Conservation (phyloP, 2,797 vertebrate genomes). For the Pseudochirops corinnae region DNA sequence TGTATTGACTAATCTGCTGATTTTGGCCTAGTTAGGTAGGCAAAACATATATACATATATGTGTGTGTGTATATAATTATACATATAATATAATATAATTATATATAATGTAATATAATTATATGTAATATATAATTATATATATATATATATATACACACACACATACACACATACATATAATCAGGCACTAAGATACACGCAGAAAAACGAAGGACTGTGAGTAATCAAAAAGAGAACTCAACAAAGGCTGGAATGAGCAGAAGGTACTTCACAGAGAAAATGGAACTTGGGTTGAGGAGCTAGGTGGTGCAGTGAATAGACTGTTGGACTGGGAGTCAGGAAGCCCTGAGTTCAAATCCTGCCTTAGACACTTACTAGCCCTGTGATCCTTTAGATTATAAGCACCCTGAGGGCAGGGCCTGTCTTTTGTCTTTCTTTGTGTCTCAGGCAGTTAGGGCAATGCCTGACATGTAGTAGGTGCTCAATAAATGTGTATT, state of each 20-base stretch:
- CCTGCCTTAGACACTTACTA: not conserved
- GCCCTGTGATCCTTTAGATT: not conserved
- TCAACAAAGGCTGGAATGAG: not conserved
- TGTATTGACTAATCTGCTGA: not conserved
- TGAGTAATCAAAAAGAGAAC: not conserved
- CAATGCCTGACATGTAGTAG: not conserved
- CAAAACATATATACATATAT: not conserved
- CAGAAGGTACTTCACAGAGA: not conserved
- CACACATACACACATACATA: too few relatives aligned
- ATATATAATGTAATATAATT: too few relatives aligned
- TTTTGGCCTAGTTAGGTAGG: not conserved
- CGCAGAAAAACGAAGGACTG: not conserved
- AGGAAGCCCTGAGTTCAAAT: not conserved
- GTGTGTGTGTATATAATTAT: too few relatives aligned
- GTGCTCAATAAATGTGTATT: not conserved
- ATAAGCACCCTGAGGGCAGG: not conserved
- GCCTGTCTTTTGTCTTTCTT: not conserved
- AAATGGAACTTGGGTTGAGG: not conserved
- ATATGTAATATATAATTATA: too few relatives aligned
- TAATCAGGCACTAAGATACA: not conserved
- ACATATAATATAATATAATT: too few relatives aligned
- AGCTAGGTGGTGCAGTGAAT: not conserved
- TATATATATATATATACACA: too few relatives aligned
- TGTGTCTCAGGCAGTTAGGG: not conserved
- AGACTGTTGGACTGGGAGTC: not conserved